Evolutionary conservation across 2,888 invertebrate genomes (phyloP), one percentile per base, ranked within the genome.

Genomic region (Pseudococcus longispinus): DNA sequence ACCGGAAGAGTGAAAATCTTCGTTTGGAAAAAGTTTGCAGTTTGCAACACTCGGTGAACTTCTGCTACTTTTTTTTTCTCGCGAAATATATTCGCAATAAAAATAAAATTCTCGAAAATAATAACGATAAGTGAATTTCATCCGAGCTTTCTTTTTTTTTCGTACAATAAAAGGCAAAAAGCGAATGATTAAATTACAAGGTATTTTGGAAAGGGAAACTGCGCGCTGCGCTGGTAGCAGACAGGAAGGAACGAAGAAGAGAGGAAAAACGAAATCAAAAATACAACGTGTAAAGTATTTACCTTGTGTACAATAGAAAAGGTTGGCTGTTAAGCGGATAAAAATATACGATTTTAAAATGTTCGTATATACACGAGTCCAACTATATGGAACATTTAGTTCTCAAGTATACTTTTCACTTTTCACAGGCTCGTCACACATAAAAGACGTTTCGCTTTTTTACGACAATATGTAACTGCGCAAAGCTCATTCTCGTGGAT

Each of bases 201-300:
- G n/a, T 60, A 20, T 60, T 60, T 26, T 51, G n/a, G 51, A 8
- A 51, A n/a, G 51, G n/a, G 51, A n/a, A 46, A 46, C 13, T 11
- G 44, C 44, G n/a, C n/a, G n/a, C 18, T 0, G n/a, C 4, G 51
- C n/a, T 5, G 51, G n/a, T 3, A 51, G n/a, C n/a, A 51, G 65
- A 65, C 23, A 65, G 65, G 26, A 26, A 65, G 4, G 13, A 65
- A 65, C 2, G 65, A 23, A 23, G 11, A 6, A 23, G 51, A 2
- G 13, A 65, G 11, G 20, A 60, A 4, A 65, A 26, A 65, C 9
- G 26, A 65, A 65, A 65, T 65, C 65, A 65, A 65, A 65, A 65
- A 65, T 65, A 65, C 65, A 15, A 65, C 65, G 65, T 65, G 65
- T 65, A 26, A 65, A 65, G 65, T 26, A 65, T 65, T 65, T 65